These are phyloP conservation scores for Nomada flava DNA, from an alignment of 2,888 invertebrate species.

Conservation along the genomic window DNA sequence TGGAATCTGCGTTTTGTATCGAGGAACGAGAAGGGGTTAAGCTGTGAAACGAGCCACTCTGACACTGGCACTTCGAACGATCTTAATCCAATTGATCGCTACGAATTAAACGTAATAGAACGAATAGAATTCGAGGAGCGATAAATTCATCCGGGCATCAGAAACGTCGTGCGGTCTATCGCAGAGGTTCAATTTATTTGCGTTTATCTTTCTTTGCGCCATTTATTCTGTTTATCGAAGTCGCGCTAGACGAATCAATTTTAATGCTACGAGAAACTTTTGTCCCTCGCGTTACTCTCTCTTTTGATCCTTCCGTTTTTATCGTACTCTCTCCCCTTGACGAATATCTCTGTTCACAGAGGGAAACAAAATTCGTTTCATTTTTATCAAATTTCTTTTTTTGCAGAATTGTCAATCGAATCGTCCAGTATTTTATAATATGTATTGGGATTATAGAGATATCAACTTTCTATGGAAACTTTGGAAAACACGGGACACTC, in stretches of 20 bases:
- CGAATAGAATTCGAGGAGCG: conserved; percentile 20
- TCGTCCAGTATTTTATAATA: neutral
- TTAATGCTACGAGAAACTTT: conserved; percentile 16
- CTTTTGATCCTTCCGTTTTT: neutral
- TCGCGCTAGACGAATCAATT: conserved; percentile 24
- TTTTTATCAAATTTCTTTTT: neutral
- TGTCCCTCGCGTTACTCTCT: conserved; percentile 24
- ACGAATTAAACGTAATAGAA: conserved; percentile 16
- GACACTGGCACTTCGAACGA: conserved; percentile 17
- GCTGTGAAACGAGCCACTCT: conserved; percentile 2
- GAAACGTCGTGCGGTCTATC: neutral
- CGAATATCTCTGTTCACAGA: neutral
- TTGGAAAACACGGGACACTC: neutral
- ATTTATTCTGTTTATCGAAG: conserved; percentile 32
- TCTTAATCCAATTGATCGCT: neutral
- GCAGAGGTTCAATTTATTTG: conserved; percentile 15
- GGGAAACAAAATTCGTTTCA: neutral
- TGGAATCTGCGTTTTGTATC: conserved; percentile 1
- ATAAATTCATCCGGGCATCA: conserved; percentile 30
- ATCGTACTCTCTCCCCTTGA: neutral
- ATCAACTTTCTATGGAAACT: neutral
- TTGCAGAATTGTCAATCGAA: neutral
- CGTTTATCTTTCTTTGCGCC: neutral
- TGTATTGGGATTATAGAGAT: neutral
- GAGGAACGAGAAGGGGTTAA: neutral